phyloP scores from a whole-genome alignment of 53 echinoderm and acorn worm genomes.

The Stichopus horrens region DNA sequence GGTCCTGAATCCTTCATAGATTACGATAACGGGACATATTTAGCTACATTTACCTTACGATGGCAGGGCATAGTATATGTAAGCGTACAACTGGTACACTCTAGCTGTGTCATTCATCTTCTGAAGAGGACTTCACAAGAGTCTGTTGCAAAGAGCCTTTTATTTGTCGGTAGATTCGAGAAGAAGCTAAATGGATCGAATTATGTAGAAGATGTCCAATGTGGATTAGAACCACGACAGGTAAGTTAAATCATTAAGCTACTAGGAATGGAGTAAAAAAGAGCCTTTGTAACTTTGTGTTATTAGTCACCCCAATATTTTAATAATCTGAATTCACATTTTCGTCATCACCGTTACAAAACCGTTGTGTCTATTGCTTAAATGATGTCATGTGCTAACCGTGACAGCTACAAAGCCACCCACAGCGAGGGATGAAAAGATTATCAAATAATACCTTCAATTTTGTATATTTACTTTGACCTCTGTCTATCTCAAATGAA shows the following conservation, averaged over 20 bases:
- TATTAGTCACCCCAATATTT: too few species aligned
- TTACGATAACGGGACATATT: slow-evolving; percentile 9
- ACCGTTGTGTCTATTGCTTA: too few species aligned
- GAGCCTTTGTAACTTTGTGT: too few species aligned
- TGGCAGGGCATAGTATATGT: not conserved
- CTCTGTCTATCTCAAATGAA: too few species aligned
- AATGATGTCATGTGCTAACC: too few species aligned
- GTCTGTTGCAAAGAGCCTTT: not conserved
- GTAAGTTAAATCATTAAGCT: not conserved
- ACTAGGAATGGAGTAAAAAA: too few species aligned
- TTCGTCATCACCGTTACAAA: too few species aligned
- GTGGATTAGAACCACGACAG: not conserved
- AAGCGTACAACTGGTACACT: not conserved
- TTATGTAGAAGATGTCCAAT: not conserved
- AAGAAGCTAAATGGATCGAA: not conserved
- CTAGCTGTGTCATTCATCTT: slow-evolving; percentile 21
- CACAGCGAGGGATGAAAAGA: too few species aligned
- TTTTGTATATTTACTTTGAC: too few species aligned
- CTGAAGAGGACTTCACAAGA: not conserved
- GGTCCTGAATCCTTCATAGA: not conserved
- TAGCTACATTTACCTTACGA: not conserved
- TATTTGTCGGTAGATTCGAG: not conserved
- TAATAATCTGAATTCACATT: too few species aligned
- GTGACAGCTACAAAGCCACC: too few species aligned
- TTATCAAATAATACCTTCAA: too few species aligned